Evolutionary conservation across 2,113 vertebrate species (phyloP).

Genomic region (Phylloscopus whistleri): DNA sequence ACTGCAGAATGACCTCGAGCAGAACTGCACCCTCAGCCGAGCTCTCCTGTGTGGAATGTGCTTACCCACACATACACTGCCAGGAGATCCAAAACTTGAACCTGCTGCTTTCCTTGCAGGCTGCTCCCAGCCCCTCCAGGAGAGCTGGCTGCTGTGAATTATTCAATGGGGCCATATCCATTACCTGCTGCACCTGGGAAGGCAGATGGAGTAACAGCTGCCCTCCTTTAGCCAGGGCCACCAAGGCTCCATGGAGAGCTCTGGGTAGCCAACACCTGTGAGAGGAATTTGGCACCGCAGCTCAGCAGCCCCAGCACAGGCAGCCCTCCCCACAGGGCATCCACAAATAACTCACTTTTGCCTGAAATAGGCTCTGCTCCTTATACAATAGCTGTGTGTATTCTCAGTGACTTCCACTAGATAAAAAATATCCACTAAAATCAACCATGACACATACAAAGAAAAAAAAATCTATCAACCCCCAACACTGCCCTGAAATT

Average conservation of each 20-base stretch:
- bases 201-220: conserved; percentile 3
- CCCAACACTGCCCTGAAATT: background rate
- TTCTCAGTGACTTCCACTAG: background rate
- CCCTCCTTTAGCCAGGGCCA: background rate
- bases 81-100: background rate
- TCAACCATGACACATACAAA: background rate
- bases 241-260: background rate
- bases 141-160: conserved; percentile 6
- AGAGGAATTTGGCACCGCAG: background rate
- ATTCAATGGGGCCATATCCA: conserved; percentile 17
- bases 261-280: background rate
- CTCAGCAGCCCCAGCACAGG: background rate
- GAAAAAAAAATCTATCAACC: background rate
- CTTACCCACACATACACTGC: background rate
- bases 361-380: background rate
- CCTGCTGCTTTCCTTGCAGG: background rate
- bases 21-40: background rate
- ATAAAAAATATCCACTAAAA: background rate
- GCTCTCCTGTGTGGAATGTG: background rate
- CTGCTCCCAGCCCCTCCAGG: background rate
- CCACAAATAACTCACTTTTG: background rate
- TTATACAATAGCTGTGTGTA: background rate
- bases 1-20: background rate
- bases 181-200: background rate
- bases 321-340: background rate